Evolutionary conservation across 2,888 invertebrate species (phyloP).

Genomic region (Cheilosia pagana): DNA sequence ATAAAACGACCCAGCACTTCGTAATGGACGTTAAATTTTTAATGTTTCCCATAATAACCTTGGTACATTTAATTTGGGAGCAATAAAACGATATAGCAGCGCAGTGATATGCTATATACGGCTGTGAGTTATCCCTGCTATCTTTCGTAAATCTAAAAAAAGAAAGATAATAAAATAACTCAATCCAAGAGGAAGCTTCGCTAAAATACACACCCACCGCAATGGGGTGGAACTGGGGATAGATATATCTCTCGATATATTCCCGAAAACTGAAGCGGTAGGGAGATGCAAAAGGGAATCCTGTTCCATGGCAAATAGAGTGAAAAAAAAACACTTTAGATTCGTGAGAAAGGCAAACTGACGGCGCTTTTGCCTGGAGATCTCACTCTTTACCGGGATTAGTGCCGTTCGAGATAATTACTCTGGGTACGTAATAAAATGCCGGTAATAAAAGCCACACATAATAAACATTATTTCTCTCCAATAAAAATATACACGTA

Average conservation of each 20-base stretch:
- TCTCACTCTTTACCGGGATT: neutral
- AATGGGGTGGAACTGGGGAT: neutral
- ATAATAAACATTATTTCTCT: conserved; percentile 37
- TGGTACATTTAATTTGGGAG: conserved; percentile 37
- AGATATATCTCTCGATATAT: conserved; percentile 17
- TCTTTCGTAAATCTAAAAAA: neutral
- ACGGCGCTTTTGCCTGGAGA: conserved; percentile 18
- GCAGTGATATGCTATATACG: conserved; percentile 2
- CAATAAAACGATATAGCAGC: conserved; percentile 35
- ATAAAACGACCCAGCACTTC: conserved; percentile 15
- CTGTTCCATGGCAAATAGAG: neutral
- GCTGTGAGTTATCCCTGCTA: neutral
- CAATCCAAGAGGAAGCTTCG: conserved; percentile 11
- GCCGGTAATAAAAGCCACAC: conserved; percentile 35
- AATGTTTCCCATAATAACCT: conserved; percentile 36
- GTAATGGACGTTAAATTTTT: conserved; percentile 39
- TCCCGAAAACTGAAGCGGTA: neutral
- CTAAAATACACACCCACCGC: conserved; percentile 12
- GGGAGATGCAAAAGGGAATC: neutral
- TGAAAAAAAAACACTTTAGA: conserved; percentile 9
- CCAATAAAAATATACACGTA: conserved; percentile 8
- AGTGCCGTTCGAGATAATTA: conserved; percentile 34
- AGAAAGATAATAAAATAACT: conserved; percentile 1
- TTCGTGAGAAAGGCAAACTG: conserved; percentile 37
- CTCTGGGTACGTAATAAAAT: conserved; percentile 34